phyloP scores from a whole-genome alignment of 2,797 vertebrate genomes.

The Vireo griseus region DNA sequence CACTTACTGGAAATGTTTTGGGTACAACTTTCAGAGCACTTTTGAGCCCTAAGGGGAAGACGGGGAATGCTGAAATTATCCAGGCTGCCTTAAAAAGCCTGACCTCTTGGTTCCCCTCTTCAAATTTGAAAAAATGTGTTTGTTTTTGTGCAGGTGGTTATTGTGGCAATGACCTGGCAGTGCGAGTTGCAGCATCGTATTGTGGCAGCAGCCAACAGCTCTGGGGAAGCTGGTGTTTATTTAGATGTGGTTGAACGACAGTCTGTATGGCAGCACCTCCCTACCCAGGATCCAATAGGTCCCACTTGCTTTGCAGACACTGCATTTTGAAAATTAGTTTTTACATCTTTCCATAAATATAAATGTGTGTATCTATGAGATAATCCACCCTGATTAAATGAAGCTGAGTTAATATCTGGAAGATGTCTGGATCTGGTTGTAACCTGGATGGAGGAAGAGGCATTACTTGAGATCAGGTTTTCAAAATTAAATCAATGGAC shows the following conservation, averaged over 20 bases:
- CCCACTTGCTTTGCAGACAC: neutral
- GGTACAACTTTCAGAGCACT: neutral
- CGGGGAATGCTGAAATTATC: neutral
- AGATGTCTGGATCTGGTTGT: neutral
- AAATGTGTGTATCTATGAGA: neutral
- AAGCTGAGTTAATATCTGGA: neutral
- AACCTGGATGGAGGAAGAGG: neutral
- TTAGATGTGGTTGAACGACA: neutral
- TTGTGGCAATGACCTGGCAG: neutral
- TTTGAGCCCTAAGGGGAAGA: neutral
- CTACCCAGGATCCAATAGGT: neutral
- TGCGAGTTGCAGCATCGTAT: fast-evolving
- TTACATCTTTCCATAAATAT: neutral
- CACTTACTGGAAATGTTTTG: neutral
- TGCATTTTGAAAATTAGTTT: neutral
- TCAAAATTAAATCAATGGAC: neutral
- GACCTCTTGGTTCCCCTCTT: neutral
- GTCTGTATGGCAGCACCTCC: neutral
- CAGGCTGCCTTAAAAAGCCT: neutral
- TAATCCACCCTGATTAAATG: neutral
- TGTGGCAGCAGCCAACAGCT: neutral
- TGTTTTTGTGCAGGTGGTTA: neutral
- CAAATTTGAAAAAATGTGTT: neutral
- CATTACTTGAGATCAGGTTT: neutral
- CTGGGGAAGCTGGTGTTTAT: neutral